Conservation (phyloP, 2,797 vertebrate species). For the Falco naumanni region DNA sequence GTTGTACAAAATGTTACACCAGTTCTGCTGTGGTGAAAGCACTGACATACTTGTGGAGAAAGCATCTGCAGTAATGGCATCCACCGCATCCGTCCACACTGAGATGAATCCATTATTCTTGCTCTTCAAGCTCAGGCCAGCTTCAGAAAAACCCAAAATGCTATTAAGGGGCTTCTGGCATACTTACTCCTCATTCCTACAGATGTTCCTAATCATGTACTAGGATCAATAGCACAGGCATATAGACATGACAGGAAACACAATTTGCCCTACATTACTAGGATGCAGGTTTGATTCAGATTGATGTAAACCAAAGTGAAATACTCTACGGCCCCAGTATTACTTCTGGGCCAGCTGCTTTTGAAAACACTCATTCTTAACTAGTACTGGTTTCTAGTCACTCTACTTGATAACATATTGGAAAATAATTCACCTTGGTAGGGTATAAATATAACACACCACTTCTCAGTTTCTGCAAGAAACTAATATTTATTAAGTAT, state of each 20-base stretch:
- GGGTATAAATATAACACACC: background rate
- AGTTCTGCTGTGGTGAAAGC: background rate
- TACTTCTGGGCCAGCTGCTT: background rate
- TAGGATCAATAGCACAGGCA: background rate
- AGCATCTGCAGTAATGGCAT: background rate
- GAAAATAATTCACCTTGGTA: background rate
- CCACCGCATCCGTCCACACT: background rate
- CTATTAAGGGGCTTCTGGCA: background rate
- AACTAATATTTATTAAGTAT: background rate
- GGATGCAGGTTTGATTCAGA: background rate
- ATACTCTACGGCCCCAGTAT: background rate
- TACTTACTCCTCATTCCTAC: background rate
- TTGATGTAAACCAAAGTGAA: background rate
- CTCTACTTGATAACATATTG: rapidly evolving
- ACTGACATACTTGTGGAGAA: background rate
- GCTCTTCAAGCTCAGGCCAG: background rate
- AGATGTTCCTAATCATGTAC: rapidly evolving
- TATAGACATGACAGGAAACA: background rate
- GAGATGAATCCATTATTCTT: background rate
- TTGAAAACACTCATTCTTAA: background rate
- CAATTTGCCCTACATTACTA: too few species aligned
- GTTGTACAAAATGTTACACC: rapidly evolving
- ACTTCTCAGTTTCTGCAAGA: background rate
- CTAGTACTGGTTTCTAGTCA: background rate
- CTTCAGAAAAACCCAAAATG: background rate